phyloP scores from a whole-genome alignment of 2,888 invertebrate genomes.

The Cantharis lateralis region DNA sequence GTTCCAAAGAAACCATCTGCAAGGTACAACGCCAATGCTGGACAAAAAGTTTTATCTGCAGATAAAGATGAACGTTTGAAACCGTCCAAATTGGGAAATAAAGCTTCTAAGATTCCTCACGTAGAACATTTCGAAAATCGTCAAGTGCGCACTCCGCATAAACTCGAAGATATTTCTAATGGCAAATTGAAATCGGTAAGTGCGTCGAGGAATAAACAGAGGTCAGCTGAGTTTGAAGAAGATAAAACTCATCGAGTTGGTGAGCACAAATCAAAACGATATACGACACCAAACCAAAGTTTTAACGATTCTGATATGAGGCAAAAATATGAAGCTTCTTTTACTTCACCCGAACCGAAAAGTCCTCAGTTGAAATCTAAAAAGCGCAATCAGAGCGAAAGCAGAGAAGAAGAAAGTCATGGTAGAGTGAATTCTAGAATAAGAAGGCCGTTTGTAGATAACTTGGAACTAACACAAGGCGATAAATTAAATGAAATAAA shows the following conservation, averaged over 20 bases:
- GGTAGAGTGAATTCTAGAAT: not conserved
- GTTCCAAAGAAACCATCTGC: not conserved
- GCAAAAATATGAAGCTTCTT: not conserved
- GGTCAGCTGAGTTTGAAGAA: not conserved
- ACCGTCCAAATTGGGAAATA: not conserved
- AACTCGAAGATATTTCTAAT: not conserved
- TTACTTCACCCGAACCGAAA: not conserved
- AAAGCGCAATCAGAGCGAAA: conserved; percentile 6
- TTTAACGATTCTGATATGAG: not conserved
- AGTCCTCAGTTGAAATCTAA: not conserved
- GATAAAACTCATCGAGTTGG: not conserved
- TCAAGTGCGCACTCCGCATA: not conserved
- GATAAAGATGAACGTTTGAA: not conserved
- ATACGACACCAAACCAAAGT: not conserved
- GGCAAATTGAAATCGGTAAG: not conserved
- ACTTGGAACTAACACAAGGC: conserved; percentile 53
- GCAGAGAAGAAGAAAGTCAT: not conserved
- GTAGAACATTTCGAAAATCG: not conserved
- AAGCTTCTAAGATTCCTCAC: not conserved
- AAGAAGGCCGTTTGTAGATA: not conserved
- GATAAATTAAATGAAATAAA: conserved; percentile 60
- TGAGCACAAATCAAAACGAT: not conserved
- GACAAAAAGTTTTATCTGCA: not conserved
- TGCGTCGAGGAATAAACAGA: not conserved
- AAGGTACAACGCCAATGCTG: not conserved